phyloP scores from a whole-genome alignment of 2,797 vertebrate species.

The Acanthornis magna region DNA sequence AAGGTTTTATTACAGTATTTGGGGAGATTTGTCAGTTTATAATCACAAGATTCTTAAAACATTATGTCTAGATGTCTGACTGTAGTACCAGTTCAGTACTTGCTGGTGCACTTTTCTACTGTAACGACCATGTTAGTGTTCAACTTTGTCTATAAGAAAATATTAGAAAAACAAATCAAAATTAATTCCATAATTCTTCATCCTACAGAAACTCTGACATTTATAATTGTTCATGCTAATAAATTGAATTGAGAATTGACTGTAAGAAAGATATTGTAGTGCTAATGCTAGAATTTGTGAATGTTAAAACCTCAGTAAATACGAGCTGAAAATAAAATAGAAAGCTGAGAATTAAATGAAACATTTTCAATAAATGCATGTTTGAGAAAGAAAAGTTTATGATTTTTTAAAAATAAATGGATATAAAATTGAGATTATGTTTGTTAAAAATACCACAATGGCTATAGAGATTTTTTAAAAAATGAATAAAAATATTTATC shows the following conservation, averaged over 20 bases:
- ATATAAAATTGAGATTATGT: background rate
- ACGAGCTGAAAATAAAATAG: background rate
- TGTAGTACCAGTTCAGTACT: background rate
- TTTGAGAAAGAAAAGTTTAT: background rate
- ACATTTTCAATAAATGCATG: background rate
- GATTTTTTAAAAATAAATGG: background rate
- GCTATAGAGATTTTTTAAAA: background rate
- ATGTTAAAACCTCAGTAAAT: background rate
- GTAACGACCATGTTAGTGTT: background rate
- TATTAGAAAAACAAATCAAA: background rate
- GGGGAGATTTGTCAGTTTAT: background rate
- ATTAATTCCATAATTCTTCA: background rate
- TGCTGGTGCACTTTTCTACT: background rate
- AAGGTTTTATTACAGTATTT: background rate
- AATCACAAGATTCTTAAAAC: background rate
- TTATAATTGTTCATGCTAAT: background rate
- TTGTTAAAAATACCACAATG: background rate
- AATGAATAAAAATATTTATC: background rate
- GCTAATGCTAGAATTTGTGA: background rate
- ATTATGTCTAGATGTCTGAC: background rate
- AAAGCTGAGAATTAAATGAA: background rate
- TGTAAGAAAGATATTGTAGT: background rate
- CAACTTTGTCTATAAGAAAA: background rate
- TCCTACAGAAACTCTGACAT: background rate
- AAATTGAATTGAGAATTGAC: background rate